Conservation (phyloP, 92 coral and sea anemone genomes). For the Chrysogorgia sp. region DNA sequence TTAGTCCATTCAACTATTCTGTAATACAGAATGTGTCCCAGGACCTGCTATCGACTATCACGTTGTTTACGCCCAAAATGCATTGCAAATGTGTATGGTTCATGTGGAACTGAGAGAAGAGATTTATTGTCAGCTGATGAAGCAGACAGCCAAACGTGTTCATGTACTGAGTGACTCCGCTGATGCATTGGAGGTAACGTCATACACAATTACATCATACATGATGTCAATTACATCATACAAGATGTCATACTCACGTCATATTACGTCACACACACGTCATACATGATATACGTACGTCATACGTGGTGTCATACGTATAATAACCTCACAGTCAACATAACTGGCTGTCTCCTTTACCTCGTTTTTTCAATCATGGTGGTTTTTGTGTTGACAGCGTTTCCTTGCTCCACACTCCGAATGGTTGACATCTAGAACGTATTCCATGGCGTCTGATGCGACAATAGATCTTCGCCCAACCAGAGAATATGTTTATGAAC, state of each 20-base stretch:
- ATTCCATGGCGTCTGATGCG: conserved; percentile 56
- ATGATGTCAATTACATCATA: no score
- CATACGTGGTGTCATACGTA: no score
- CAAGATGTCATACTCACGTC: no score
- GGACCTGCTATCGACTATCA: conserved; percentile 90
- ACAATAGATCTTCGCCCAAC: conserved; percentile 97
- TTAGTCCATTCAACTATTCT: conserved; percentile 86
- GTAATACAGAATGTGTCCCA: conserved; percentile 84
- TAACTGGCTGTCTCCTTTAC: background rate
- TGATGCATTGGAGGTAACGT: conserved; percentile 24
- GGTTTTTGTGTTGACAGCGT: conserved; percentile 5
- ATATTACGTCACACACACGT: no score
- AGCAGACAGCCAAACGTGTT: conserved; percentile 91
- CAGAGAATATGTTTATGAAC: conserved; percentile 84
- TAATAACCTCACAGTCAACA: background rate
- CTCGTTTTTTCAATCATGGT: background rate
- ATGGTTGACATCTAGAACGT: conserved; percentile 31
- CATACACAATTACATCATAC: conserved; percentile 26
- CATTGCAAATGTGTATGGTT: conserved; percentile 84
- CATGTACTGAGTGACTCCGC: conserved; percentile 52
- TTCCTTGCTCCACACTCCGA: conserved; percentile 43
- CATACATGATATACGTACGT: no score
- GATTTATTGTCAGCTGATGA: conserved; percentile 89
- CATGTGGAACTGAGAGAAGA: conserved; percentile 92
- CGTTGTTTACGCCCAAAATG: conserved; percentile 99